Percentiles rank a stretch among this genome's conserved stretches.
Conservation (phyloP, 2,888 invertebrate genomes). For the Eupithecia dodoneata region DNA sequence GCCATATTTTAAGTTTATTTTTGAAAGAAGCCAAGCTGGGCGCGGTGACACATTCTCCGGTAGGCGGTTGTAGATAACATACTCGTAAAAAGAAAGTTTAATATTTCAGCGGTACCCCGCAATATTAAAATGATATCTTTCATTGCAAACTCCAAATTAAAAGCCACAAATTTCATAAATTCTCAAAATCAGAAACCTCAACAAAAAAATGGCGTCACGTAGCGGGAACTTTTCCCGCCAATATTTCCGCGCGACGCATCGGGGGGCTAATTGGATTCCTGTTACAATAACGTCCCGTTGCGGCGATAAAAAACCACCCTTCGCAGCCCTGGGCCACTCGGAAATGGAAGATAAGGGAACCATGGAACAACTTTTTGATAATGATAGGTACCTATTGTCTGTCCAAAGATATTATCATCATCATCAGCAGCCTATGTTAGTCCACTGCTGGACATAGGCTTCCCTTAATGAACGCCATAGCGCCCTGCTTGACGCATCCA, state of each 20-base stretch:
- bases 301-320: slow-evolving; percentile 53
- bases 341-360: not conserved
- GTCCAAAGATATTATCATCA: too few relatives aligned
- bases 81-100: not conserved
- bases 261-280: slow-evolving; percentile 69
- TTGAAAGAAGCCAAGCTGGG: too few relatives aligned
- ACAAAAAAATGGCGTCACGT: slow-evolving; percentile 24
- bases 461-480: too few relatives aligned
- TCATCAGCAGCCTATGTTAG: too few relatives aligned
- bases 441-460: too few relatives aligned
- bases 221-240: slow-evolving; percentile 24
- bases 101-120: not conserved
- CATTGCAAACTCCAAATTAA: not conserved
- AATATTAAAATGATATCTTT: not conserved
- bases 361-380: too few relatives aligned
- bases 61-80: too few relatives aligned
- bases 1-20: too few relatives aligned
- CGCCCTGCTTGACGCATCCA: too few relatives aligned
- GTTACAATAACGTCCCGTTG: slow-evolving; percentile 63
- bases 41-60: too few relatives aligned
- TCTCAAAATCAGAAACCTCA: not conserved
- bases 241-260: slow-evolving; percentile 36
- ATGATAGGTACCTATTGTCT: too few relatives aligned
- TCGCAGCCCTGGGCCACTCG: slow-evolving; percentile 14
- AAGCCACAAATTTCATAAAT: not conserved